phyloP scores from a whole-genome alignment of 2,797 vertebrate genomes.

The Rhinichthys osculus region DNA sequence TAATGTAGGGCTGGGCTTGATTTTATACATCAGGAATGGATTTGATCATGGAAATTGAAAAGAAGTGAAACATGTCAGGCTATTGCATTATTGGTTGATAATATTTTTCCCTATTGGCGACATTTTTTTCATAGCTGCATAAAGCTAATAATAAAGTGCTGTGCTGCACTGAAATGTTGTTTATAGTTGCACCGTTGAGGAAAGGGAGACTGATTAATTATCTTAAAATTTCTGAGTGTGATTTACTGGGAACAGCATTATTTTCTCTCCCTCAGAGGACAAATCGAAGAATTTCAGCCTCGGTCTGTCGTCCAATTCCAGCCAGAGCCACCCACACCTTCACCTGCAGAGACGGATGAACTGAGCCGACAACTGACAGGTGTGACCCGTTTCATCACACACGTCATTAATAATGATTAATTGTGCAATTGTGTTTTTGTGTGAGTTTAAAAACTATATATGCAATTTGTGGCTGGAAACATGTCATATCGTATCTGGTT shows the following conservation, averaged over 20 bases:
- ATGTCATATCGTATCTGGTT: neutral
- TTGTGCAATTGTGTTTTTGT: neutral
- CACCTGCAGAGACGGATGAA: slow-evolving; percentile 42
- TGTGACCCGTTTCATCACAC: slow-evolving; percentile 41
- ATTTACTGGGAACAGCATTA: slow-evolving; percentile 11
- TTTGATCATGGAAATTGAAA: neutral
- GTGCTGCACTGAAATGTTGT: slow-evolving; percentile 30
- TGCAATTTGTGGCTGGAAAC: neutral
- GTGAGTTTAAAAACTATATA: neutral
- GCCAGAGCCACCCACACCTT: slow-evolving; percentile 20
- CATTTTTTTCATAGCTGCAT: slow-evolving; percentile 5
- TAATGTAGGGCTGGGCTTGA: neutral
- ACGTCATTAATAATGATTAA: neutral
- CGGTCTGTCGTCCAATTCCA: neutral
- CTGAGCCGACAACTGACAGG: slow-evolving; percentile 60
- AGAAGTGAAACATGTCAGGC: slow-evolving; percentile 1
- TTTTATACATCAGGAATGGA: neutral
- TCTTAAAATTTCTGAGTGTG: slow-evolving; percentile 9
- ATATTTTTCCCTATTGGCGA: neutral
- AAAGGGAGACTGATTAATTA: slow-evolving; percentile 33
- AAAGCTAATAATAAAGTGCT: slow-evolving; percentile 27
- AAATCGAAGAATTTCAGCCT: slow-evolving; percentile 50
- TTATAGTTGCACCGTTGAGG: slow-evolving; percentile 11
- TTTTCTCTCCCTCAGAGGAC: slow-evolving; percentile 56
- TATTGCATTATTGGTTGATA: slow-evolving; percentile 18